Evolutionary conservation across 2,888 invertebrate species (phyloP), one percentile per base, ranked within the genome.

Genomic region (Pardosa pseudoannulata): DNA sequence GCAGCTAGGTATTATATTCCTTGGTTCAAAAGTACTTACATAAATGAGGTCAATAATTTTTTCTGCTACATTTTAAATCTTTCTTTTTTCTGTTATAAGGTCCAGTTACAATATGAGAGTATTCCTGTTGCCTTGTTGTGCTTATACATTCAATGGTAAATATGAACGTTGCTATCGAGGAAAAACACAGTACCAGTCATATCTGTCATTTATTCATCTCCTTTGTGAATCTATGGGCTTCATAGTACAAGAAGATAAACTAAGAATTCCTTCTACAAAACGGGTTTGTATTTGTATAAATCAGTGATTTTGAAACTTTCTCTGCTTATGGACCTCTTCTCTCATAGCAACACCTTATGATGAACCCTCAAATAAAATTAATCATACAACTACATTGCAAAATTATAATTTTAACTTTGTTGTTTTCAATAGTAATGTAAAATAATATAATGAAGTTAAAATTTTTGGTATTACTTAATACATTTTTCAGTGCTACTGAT

Each of bases 251-350:
- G 92, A 94, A 70, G 99, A 99, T 92, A 95, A 95, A 89, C 92
- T 99, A 27, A 94, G 97, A 91, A 99, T 99, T 90, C 99, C 99
- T 5, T 99, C 99, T 70, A 99, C 99, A 0, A 98, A 98, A 92
- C 94, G 97, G 90, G 95, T 96, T 89, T 76, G 32, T 65, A 11
- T n/a, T n/a, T n/a, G n/a, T n/a, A n/a, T n/a, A n/a, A n/a, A n/a
- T n/a, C n/a, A n/a, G n/a, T n/a, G n/a, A n/a, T n/a, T n/a, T n/a
- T n/a, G n/a, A n/a, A n/a, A n/a, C n/a, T n/a, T n/a, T n/a, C n/a
- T n/a, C n/a, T n/a, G n/a, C n/a, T n/a, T n/a, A n/a, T n/a, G n/a
- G n/a, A n/a, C n/a, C n/a, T n/a, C n/a, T n/a, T n/a, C n/a, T n/a
- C n/a, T n/a, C n/a, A n/a, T n/a, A n/a, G n/a, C n/a, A n/a, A n/a